These are phyloP conservation scores for Zoanthus solanderi DNA, from an alignment of 92 coral and sea anemone species.

Conservation along the genomic window DNA sequence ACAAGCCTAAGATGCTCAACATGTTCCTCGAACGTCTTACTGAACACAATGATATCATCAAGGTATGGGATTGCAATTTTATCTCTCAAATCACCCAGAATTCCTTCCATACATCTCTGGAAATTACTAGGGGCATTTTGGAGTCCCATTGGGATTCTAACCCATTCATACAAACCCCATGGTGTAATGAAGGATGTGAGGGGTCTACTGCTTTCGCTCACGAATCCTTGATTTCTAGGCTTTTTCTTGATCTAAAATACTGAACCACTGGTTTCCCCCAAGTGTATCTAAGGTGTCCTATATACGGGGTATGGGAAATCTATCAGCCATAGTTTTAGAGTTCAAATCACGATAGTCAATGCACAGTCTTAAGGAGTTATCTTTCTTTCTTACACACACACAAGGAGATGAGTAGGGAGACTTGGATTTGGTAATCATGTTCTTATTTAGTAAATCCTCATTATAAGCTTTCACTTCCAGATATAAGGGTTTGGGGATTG, in stretches of 20 bases:
- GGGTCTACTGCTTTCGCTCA: conserved; percentile 40
- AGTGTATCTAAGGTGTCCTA: conserved; percentile 43
- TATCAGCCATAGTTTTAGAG: conserved; percentile 38
- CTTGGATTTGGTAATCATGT: background rate
- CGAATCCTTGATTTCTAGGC: conserved; percentile 53
- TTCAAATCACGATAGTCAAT: conserved; percentile 25
- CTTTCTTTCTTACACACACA: conserved; percentile 46
- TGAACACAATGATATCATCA: conserved; percentile 58
- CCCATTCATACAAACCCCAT: conserved; percentile 58
- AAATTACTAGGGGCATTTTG: conserved; percentile 53
- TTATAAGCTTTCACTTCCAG: conserved; percentile 48
- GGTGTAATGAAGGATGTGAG: conserved; percentile 53
- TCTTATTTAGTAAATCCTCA: conserved; percentile 31
- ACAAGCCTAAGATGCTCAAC: conserved; percentile 56
- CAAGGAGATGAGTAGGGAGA: conserved; percentile 39
- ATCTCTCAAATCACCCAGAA: conserved; percentile 54
- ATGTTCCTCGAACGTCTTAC: conserved; percentile 60
- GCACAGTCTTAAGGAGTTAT: conserved; percentile 27
- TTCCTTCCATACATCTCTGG: conserved; percentile 63
- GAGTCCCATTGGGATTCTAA: conserved; percentile 56
- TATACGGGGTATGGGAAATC: conserved; percentile 42
- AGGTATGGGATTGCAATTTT: conserved; percentile 59
- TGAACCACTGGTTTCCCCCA: conserved; percentile 55
- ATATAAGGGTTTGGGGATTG: conserved; percentile 34
- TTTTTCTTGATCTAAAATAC: conserved; percentile 36